Percentiles rank a stretch among this genome's conserved stretches.
Conservation (phyloP, 2,113 vertebrate genomes). For the Arizona elegans region DNA sequence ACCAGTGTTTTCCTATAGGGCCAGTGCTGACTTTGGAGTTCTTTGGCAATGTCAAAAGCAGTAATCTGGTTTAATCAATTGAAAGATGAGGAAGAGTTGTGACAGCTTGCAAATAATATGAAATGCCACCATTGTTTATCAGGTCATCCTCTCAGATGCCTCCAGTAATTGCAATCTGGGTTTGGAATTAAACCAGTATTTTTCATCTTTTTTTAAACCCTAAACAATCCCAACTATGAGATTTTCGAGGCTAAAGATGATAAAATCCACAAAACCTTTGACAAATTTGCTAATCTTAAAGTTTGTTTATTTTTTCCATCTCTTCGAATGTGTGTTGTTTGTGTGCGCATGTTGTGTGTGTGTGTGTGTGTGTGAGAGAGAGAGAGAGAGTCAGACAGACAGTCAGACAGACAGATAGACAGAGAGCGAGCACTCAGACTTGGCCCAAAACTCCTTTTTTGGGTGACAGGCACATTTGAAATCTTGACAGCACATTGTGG, state of each 20-base stretch:
- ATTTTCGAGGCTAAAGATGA: conserved; percentile 5
- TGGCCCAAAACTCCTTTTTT: neutral
- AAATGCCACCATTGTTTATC: conserved; percentile 57
- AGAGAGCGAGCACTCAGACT: neutral
- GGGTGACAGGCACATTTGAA: neutral
- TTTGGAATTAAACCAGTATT: conserved; percentile 45
- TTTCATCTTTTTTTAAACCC: conserved; percentile 11
- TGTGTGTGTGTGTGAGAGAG: neutral
- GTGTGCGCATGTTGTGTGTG: neutral
- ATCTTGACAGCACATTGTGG: neutral
- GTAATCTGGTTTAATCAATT: conserved; percentile 37
- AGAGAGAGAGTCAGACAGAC: no score
- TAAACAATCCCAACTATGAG: conserved; percentile 38
- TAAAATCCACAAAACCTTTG: neutral
- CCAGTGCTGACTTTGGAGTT: conserved; percentile 18
- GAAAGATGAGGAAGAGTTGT: conserved; percentile 37
- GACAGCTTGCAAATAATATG: conserved; percentile 44
- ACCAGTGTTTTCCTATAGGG: neutral
- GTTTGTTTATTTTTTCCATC: neutral
- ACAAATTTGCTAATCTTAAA: neutral
- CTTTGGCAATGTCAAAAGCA: neutral
- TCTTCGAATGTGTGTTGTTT: neutral
- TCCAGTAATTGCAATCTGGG: conserved; percentile 29
- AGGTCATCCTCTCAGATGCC: conserved; percentile 21
- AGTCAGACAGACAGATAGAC: neutral